phyloP scores from a whole-genome alignment of 2,888 invertebrate species.

The Leptopilina myrica region DNA sequence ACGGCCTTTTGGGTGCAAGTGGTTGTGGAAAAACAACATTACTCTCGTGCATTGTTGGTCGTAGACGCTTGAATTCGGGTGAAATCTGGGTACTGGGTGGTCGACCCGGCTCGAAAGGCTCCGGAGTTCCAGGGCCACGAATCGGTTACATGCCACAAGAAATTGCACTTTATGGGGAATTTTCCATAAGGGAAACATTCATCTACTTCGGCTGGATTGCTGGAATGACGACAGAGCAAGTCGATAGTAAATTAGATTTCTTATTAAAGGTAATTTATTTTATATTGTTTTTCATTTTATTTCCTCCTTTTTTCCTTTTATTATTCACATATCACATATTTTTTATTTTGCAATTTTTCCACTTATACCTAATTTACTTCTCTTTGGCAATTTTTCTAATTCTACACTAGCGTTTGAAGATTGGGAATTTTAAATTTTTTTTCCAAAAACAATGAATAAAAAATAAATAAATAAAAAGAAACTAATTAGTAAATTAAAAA shows the following conservation, averaged over 20 bases:
- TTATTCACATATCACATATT: too few relatives aligned
- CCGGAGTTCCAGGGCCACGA: conserved; percentile 83
- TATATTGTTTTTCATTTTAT: background rate
- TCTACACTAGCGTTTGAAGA: too few relatives aligned
- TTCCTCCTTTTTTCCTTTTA: background rate
- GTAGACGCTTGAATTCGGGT: conserved; percentile 85
- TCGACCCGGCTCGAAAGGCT: conserved; percentile 82
- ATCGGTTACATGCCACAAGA: conserved; percentile 96
- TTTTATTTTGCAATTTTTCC: too few relatives aligned
- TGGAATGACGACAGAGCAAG: conserved; percentile 83
- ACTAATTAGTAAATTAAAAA: too few relatives aligned
- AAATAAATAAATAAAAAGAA: too few relatives aligned
- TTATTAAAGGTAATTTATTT: conserved; percentile 78
- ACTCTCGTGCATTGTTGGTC: conserved; percentile 90
- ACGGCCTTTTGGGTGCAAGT: conserved; percentile 93
- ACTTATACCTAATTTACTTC: too few relatives aligned
- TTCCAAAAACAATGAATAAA: too few relatives aligned
- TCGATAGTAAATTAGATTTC: conserved; percentile 85
- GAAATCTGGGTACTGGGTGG: conserved; percentile 87
- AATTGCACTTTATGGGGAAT: conserved; percentile 87
- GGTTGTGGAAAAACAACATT: conserved; percentile 95
- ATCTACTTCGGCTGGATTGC: conserved; percentile 91
- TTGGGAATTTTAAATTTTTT: too few relatives aligned
- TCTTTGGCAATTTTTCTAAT: too few relatives aligned
- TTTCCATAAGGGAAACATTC: conserved; percentile 89